Percentiles rank a stretch among this genome's conserved stretches.
phyloP scores from a whole-genome alignment of 2,113 vertebrate species.

The Cromileptes altivelis region DNA sequence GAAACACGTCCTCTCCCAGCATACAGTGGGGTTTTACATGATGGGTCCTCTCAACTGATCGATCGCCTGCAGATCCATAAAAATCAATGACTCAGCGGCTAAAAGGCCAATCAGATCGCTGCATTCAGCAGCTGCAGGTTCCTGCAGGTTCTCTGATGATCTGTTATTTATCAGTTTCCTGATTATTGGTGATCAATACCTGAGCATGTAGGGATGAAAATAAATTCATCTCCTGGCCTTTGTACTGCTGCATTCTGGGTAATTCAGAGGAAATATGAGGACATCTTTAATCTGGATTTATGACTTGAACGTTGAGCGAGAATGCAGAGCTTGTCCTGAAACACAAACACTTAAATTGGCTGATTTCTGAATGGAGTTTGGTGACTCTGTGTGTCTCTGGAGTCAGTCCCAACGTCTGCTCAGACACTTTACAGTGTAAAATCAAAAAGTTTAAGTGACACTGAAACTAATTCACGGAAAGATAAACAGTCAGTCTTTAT shows the following conservation, averaged over 20 bases:
- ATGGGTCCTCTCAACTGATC: conserved; percentile 26
- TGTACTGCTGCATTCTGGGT: conserved; percentile 15
- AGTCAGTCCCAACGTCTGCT: too few species aligned
- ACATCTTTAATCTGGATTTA: too few species aligned
- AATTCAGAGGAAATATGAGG: background rate
- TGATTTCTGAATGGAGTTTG: too few species aligned
- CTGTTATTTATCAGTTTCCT: background rate
- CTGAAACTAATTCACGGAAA: too few species aligned
- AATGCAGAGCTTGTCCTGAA: too few species aligned
- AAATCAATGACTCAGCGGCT: conserved; percentile 40
- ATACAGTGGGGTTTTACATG: conserved; percentile 15
- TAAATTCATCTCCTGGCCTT: background rate
- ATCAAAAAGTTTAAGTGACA: too few species aligned
- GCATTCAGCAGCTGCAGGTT: background rate
- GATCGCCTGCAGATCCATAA: conserved; percentile 25
- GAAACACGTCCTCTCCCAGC: conserved; percentile 33
- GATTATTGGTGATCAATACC: background rate
- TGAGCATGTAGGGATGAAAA: background rate
- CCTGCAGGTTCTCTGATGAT: background rate
- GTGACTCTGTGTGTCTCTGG: too few species aligned
- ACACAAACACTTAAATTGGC: too few species aligned
- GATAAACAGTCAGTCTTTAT: too few species aligned
- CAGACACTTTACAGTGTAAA: too few species aligned
- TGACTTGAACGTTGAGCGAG: too few species aligned
- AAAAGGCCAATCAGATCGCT: conserved; percentile 25